Base-by-base conservation (phyloP, 2,797 vertebrate species). In the Danio choprae region DNA sequence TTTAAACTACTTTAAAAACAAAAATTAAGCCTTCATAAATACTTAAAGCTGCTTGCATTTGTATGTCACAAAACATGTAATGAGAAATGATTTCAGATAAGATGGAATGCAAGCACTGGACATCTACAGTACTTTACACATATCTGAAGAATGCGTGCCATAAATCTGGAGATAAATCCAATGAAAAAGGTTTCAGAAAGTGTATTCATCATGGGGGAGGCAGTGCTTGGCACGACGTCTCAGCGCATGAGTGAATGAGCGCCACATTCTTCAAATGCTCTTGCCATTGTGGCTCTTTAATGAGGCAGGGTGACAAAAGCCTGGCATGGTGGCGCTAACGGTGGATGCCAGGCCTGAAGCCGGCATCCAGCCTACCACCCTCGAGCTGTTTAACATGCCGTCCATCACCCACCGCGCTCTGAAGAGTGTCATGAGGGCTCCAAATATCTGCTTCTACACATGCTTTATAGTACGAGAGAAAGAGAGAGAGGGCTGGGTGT, bases 261-360 rank as follows among this genome's bases (percentile, higher is more conserved):
- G 79, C 83, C 62, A 74, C 91, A 92, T 93, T 92, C 90, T 86
- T 87, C 38, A 50, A 84, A 89, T 90, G 84, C 85, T 84, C 74
- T 44, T 67, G 56, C 84, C 87, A 87, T 90, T 92, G 89, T 87
- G 74, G 84, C 48, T 20, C 84, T 81, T 84, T 90, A 89, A 90
- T 89, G 87, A 89, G 65, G 86, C 80, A 44, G 79, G 75, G 85
- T 59, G 48, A 81, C 70, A 83, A 44, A 79, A 29, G 15, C 71
- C 84, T 40, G 10, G 79, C 79, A 64, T 40, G 20, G 71, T 85
- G 87, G 86, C 89, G 85, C 86, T 89, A 87, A 90, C 71, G n/a
- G 84, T 70, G 18, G 82, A 90, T 76, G 89, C 5, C 67, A 70
- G 77, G 74, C 74, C 18, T 72, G 72, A 65, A 51, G 73, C 20